phyloP scores from a whole-genome alignment of 2,797 vertebrate genomes.

The Falco peregrinus region DNA sequence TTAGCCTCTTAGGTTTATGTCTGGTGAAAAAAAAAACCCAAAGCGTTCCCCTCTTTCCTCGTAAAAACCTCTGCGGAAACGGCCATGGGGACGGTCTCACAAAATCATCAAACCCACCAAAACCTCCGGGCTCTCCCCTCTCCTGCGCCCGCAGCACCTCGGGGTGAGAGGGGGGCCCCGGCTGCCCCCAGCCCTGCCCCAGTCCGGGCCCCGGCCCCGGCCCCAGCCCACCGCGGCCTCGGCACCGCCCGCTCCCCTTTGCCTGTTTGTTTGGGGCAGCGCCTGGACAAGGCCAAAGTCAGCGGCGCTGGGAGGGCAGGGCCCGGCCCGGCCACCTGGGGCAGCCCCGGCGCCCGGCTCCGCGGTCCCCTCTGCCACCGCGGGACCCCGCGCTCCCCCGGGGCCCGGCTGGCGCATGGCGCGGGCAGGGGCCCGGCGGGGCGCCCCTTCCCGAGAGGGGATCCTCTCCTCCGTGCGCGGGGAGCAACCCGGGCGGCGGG shows the following conservation, averaged over 20 bases:
- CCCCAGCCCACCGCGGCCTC: not conserved
- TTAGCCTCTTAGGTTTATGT: not conserved
- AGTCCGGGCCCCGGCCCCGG: not conserved
- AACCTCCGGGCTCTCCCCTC: not conserved
- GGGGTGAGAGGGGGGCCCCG: not conserved
- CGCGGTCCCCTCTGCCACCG: not conserved
- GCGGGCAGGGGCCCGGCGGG: not conserved
- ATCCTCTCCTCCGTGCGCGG: not conserved
- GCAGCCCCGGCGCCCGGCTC: not conserved
- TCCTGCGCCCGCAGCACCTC: not conserved
- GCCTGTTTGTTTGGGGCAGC: not conserved
- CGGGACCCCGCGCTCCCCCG: not conserved
- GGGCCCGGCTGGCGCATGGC: not conserved
- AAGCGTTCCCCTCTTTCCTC: not conserved
- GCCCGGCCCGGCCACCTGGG: not conserved
- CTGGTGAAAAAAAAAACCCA: not conserved
- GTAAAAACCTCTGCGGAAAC: not conserved
- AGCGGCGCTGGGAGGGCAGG: not conserved
- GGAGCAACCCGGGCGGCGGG: not conserved
- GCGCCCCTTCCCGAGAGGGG: not conserved
- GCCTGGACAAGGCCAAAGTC: constrained; percentile 70
- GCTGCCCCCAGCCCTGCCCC: not conserved
- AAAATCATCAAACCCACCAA: not conserved
- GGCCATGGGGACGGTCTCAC: not conserved
- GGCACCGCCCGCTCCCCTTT: not conserved